Conservation (phyloP, 2,797 vertebrate species). For the Paratrypauchen microcephalus region DNA sequence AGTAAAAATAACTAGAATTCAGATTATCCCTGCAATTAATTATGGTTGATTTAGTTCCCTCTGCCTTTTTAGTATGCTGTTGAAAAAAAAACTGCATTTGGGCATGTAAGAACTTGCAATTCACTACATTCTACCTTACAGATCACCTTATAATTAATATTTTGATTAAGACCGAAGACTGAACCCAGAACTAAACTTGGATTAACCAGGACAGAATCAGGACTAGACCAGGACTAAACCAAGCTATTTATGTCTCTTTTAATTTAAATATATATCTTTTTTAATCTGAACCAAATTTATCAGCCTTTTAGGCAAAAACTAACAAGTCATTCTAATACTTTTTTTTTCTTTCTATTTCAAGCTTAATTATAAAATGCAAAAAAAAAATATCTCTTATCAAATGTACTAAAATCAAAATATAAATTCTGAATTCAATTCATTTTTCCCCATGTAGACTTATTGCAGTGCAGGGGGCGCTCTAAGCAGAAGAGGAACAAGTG, state of each 20-base stretch:
- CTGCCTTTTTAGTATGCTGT: background rate
- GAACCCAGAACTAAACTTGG: background rate
- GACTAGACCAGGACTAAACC: background rate
- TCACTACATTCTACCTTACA: background rate
- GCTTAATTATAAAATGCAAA: background rate
- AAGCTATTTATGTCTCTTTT: too few species aligned
- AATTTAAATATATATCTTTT: too few species aligned
- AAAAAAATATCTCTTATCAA: background rate
- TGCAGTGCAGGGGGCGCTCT: constrained; percentile 15
- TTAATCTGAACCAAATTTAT: too few species aligned
- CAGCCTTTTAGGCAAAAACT: too few species aligned
- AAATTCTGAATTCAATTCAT: background rate
- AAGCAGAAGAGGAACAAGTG: constrained; percentile 2
- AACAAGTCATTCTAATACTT: too few species aligned
- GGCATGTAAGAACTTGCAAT: too few species aligned
- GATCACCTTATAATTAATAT: background rate
- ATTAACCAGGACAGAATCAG: too few species aligned
- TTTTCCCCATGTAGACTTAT: background rate
- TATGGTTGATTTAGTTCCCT: background rate
- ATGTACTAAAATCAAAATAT: background rate
- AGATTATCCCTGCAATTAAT: background rate
- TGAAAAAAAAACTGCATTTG: too few species aligned
- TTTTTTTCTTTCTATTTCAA: too few species aligned
- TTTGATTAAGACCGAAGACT: too few species aligned
- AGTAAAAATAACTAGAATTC: background rate